A percentile compares a stretch with the other conserved stretches of the same genome.
Conservation (phyloP, 2,797 vertebrate genomes). For the Paedocypris micromegethes region DNA sequence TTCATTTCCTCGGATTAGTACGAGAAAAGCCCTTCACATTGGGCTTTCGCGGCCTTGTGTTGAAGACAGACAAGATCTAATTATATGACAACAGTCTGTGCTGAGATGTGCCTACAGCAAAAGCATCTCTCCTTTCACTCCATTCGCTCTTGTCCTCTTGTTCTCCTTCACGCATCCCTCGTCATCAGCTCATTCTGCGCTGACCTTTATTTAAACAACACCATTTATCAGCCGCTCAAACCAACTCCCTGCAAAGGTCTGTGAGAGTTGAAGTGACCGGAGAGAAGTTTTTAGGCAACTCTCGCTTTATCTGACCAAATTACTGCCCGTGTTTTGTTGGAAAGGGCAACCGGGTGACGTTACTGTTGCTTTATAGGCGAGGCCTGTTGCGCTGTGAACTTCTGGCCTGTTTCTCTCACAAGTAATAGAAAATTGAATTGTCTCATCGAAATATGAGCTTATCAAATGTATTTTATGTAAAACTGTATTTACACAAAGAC, state of each 20-base stretch:
- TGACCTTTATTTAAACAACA: constrained; percentile 27
- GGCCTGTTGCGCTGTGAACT: no score
- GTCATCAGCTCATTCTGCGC: constrained; percentile 1
- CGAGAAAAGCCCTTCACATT: constrained; percentile 32
- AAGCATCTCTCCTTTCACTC: constrained; percentile 19
- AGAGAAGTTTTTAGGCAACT: background rate
- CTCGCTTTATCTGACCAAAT: background rate
- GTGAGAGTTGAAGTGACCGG: no score
- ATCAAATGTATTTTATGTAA: no score
- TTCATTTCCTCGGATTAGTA: background rate
- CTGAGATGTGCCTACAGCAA: constrained; percentile 19
- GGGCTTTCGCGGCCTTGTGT: constrained; percentile 9
- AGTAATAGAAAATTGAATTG: no score
- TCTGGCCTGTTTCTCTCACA: no score
- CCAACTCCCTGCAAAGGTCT: constrained; percentile 2
- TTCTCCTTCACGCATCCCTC: background rate
- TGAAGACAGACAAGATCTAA: constrained; percentile 37
- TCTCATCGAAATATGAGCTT: no score
- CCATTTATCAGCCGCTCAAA: constrained; percentile 6
- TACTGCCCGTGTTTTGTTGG: no score
- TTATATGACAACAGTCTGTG: constrained; percentile 39
- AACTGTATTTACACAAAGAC: no score
- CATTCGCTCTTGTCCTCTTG: background rate
- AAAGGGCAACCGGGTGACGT: no score
- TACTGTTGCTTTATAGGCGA: no score